Evolutionary conservation across 2,888 invertebrate species (phyloP).

Genomic region (Drosophila dives): DNA sequence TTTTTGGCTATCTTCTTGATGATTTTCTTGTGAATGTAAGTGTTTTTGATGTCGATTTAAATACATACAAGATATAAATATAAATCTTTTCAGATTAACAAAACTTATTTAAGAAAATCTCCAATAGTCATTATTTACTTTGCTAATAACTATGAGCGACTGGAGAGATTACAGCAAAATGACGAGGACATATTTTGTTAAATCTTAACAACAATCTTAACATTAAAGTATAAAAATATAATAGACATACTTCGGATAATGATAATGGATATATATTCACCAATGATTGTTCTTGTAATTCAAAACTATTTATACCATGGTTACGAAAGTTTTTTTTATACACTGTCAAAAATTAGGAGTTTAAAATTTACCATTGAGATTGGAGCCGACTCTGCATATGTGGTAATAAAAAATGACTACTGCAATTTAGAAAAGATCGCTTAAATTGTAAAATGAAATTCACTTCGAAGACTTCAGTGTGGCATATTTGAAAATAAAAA

Average conservation of each 20-base stretch:
- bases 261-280: background rate
- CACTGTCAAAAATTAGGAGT: background rate
- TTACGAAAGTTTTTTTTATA: background rate
- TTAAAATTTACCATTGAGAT: background rate
- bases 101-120: background rate
- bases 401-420: background rate
- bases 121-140: background rate
- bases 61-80: too few relatives aligned
- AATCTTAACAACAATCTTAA: too few relatives aligned
- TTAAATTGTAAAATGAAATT: background rate
- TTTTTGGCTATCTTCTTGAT: background rate
- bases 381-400: background rate
- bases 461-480: slow-evolving; percentile 3
- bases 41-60: background rate
- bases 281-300: background rate
- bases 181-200: background rate
- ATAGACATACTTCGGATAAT: background rate
- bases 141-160: background rate
- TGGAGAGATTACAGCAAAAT: background rate
- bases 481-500: background rate
- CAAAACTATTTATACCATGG: background rate
- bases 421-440: background rate
- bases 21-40: background rate
- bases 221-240: too few relatives aligned
- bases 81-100: background rate